Evolutionary conservation across 2,888 invertebrate species (phyloP), one percentile per base, ranked within the genome.

Genomic region (Norana najaformis): DNA sequence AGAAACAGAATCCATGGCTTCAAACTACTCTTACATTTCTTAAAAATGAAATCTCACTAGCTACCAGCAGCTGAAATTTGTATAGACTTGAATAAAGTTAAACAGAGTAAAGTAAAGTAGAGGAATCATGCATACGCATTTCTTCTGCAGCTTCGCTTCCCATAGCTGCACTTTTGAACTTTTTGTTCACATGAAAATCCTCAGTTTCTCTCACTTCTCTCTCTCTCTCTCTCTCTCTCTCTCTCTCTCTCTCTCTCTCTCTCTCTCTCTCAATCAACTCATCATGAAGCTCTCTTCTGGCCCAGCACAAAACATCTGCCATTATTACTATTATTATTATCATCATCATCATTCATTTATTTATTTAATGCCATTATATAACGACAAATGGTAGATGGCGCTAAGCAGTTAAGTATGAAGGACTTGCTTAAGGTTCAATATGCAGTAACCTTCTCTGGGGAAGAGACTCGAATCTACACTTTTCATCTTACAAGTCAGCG

Each of bases 241-340:
- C 1, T 69, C 69, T n/a, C 8, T 8, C 69, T 69, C 69, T 69
- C 69, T 8, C 69, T 69, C 11, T 69, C n/a, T 6, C 30, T 30
- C 8, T 30, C 1, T 53, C 53, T 30, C 53, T 53, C 47, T 53
- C 1, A 11, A 69, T n/a, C 16, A 23, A 47, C n/a, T 69, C 69
- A 69, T 69, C 69, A 30, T 69, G 69, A 69, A 69, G 69, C 69
- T 69, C 69, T 69, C 69, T 69, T 69, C 69, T 69, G 69, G 69
- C 69, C 69, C 30, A n/a, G 69, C 69, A 69, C 69, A 47, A 69
- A 69, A 69, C 69, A 69, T 69, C n/a, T 69, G 30, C 30, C 30
- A 69, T 69, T 69, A 69, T 3, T 69, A 16, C n/a, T 69, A 69
- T 30, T n/a, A n/a, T n/a, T n/a, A n/a, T n/a, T n/a, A n/a, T n/a